phyloP scores from a whole-genome alignment of 1,140 invertebrate species.

The Triops longicaudatus region DNA sequence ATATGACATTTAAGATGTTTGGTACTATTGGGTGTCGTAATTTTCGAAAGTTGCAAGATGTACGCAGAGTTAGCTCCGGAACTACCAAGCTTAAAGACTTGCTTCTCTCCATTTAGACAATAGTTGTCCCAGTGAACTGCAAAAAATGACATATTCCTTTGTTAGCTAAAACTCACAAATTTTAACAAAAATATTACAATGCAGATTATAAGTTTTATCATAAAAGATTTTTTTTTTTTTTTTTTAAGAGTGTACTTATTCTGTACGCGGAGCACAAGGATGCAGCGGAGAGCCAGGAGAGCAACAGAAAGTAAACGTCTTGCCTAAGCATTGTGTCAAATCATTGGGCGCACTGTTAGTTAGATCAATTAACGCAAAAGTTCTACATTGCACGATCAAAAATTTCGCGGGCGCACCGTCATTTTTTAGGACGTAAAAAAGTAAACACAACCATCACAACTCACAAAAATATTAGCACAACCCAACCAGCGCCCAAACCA shows the following conservation, averaged over 20 bases:
- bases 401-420: not conserved
- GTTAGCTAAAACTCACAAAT: too few species aligned
- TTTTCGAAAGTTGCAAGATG: slow-evolving; percentile 24
- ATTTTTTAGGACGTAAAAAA: not conserved
- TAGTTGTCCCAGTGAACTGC: slow-evolving; percentile 18
- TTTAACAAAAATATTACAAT: too few species aligned
- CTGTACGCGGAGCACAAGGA: not conserved
- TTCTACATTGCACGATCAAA: not conserved
- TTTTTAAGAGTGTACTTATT: too few species aligned
- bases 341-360: not conserved
- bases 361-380: not conserved
- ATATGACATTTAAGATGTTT: slow-evolving; percentile 24
- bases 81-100: slow-evolving; percentile 18
- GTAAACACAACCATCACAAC: not conserved
- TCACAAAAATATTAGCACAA: too few species aligned
- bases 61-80: not conserved
- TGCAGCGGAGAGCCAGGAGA: not conserved
- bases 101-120: slow-evolving; percentile 16
- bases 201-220: too few species aligned
- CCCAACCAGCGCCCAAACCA: too few species aligned
- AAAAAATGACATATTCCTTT: not conserved
- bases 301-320: not conserved
- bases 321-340: not conserved
- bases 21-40: not conserved
- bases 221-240: too few species aligned